These are phyloP conservation scores for Ellobium chinense DNA, from an alignment of 2,888 invertebrate genomes.

Conservation along the genomic window DNA sequence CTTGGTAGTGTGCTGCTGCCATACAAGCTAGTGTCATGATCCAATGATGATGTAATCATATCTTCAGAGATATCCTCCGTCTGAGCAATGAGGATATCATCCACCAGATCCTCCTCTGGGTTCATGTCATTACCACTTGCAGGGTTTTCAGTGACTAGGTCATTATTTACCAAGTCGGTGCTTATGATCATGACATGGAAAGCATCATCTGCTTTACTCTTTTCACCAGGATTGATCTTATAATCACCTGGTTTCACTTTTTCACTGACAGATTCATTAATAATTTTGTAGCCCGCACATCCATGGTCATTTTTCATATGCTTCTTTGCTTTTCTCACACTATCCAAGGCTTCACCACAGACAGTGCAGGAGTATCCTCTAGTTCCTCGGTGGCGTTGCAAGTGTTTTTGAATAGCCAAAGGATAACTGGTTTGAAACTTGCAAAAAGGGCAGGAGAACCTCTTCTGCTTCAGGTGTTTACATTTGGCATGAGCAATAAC, in stretches of 20 bases:
- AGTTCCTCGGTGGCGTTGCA: constrained; percentile 19
- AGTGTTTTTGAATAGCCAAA: constrained; percentile 36
- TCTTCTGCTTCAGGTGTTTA: constrained; percentile 39
- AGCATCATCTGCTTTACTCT: neutral
- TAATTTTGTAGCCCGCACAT: constrained; percentile 19
- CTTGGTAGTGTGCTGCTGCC: neutral
- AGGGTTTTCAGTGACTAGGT: neutral
- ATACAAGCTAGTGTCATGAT: constrained; percentile 25
- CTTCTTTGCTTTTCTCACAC: constrained; percentile 29
- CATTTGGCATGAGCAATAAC: constrained; percentile 30
- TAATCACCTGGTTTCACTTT: constrained; percentile 39
- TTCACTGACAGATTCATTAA: constrained; percentile 17
- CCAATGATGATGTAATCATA: constrained; percentile 3
- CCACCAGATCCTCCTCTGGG: neutral
- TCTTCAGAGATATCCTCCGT: neutral
- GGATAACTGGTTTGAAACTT: constrained; percentile 43
- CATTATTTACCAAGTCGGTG: neutral
- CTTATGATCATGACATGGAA: constrained; percentile 13
- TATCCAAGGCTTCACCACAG: constrained; percentile 34
- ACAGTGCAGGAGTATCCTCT: constrained; percentile 29
- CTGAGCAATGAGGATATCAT: neutral
- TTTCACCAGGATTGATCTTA: constrained; percentile 17
- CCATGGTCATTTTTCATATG: constrained; percentile 37
- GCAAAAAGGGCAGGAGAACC: constrained; percentile 34
- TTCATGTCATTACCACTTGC: neutral